These are phyloP conservation scores for Neosilurus hyrtlii DNA, from an alignment of 2,797 vertebrate species.

Conservation along the genomic window DNA sequence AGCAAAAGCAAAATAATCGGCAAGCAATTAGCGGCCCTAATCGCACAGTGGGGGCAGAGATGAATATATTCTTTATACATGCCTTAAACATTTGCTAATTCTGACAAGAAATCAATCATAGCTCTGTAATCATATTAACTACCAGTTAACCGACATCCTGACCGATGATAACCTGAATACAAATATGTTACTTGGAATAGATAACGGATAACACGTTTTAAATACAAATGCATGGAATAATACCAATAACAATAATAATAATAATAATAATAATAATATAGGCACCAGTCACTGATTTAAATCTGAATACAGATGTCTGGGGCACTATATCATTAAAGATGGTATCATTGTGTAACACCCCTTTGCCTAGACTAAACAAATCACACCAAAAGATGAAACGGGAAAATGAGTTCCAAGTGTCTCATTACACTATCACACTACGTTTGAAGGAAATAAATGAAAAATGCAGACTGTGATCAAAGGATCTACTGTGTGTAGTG, in stretches of 20 bases:
- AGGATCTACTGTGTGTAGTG: background rate
- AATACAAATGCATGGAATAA: background rate
- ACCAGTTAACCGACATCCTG: slow-evolving; percentile 42
- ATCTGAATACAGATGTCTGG: background rate
- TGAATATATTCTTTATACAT: slow-evolving; percentile 58
- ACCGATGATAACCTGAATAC: slow-evolving; percentile 51
- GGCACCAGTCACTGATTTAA: background rate
- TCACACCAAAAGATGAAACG: background rate
- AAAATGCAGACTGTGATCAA: background rate
- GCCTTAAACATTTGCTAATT: slow-evolving; percentile 65
- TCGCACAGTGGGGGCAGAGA: slow-evolving; percentile 33
- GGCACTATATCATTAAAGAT: background rate
- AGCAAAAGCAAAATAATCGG: background rate
- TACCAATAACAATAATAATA: slow-evolving; percentile 4
- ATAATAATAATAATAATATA: slow-evolving; percentile 2
- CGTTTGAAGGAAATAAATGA: background rate
- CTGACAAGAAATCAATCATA: slow-evolving; percentile 63
- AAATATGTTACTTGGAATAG: background rate
- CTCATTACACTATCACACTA: background rate
- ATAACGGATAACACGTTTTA: background rate
- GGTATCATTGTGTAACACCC: background rate
- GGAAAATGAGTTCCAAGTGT: background rate
- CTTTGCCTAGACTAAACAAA: background rate
- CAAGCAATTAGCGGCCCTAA: slow-evolving; percentile 53
- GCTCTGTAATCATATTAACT: slow-evolving; percentile 59